A percentile compares a stretch with the other conserved stretches of the same genome.
Conservation (phyloP, 2,113 vertebrate genomes). For the Choloepus hoffmanni region DNA sequence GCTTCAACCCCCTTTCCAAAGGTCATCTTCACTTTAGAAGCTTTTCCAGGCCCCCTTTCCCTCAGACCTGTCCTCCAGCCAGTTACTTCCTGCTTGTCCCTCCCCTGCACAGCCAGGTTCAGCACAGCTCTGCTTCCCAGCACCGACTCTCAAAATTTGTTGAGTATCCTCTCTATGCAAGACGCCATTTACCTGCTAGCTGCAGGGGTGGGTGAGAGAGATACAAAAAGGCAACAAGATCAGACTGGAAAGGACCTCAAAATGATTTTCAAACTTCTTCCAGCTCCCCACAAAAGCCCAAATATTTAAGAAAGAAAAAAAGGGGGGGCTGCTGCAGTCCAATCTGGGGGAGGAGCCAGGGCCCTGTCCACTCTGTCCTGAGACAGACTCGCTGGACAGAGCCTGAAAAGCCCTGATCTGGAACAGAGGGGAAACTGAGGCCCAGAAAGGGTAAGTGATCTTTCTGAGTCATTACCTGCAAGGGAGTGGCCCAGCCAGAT, state of each 20-base stretch:
- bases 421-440: conserved; percentile 17
- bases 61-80: background rate
- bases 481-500: background rate
- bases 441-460: background rate
- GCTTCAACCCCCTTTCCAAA: background rate
- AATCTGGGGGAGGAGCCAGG: background rate
- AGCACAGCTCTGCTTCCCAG: background rate
- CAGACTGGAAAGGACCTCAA: background rate
- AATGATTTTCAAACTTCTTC: background rate
- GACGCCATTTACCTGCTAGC: background rate
- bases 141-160: background rate
- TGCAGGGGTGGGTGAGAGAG: background rate
- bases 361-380: rapidly evolving
- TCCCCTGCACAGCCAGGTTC: background rate
- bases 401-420: background rate
- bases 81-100: background rate
- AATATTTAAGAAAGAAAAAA: background rate
- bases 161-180: background rate
- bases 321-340: background rate
- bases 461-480: background rate
- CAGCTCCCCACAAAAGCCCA: background rate
- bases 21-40: background rate
- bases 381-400: background rate
- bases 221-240: background rate
- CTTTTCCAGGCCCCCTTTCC: background rate